Percentiles rank a stretch among this genome's conserved stretches.
Evolutionary conservation across 2,888 invertebrate species (phyloP).

Genomic region (Stegophylla sp.): DNA sequence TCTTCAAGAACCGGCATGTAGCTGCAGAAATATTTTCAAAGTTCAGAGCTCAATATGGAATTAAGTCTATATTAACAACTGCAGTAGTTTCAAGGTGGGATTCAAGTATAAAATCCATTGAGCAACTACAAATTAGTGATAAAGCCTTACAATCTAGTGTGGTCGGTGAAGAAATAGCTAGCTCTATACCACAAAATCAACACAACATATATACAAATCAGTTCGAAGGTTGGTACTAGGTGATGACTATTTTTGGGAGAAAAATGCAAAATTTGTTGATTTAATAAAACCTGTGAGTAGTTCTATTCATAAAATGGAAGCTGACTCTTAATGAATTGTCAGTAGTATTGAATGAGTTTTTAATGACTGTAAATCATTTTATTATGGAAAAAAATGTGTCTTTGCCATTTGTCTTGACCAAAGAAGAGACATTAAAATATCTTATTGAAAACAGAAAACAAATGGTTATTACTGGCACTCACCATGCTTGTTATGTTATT

Average conservation of each 20-base stretch:
- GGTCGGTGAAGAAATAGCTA: background rate
- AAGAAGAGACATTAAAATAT: background rate
- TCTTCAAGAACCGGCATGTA: conserved; percentile 6
- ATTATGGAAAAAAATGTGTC: background rate
- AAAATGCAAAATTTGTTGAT: background rate
- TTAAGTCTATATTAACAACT: background rate
- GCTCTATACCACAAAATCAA: background rate
- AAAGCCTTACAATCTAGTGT: conserved; percentile 1
- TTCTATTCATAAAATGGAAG: conserved; percentile 1
- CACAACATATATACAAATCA: background rate
- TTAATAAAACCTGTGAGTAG: background rate
- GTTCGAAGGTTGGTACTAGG: background rate
- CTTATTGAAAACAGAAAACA: background rate
- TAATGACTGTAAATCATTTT: background rate
- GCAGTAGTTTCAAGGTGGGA: background rate
- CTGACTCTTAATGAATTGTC: background rate
- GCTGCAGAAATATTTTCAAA: background rate
- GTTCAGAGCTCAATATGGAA: background rate
- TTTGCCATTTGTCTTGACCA: background rate
- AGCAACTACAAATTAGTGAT: background rate
- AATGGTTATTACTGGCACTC: background rate
- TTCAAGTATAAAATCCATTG: conserved; percentile 3
- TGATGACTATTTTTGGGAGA: background rate
- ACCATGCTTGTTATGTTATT: background rate
- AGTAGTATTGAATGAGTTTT: conserved; percentile 9